Evolutionary conservation across 2,888 invertebrate genomes (phyloP).

Genomic region (Carabus problematicus): DNA sequence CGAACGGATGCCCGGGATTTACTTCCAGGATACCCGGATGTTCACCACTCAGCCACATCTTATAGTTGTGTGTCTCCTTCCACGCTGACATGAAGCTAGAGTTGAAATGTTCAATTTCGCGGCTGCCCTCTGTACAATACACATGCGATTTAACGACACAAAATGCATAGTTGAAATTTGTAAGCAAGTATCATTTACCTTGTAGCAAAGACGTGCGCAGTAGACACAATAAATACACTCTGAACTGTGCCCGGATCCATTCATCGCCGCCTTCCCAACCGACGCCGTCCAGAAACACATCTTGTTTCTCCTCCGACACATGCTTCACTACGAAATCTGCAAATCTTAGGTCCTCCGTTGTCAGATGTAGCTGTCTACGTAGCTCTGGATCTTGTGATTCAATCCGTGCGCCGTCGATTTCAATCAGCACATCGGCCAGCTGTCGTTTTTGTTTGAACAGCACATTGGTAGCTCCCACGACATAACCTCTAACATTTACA

Average conservation of each 20-base stretch:
- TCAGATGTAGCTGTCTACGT: constrained; percentile 82
- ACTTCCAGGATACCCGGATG: constrained; percentile 72
- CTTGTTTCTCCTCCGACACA: constrained; percentile 69
- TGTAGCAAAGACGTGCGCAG: constrained; percentile 78
- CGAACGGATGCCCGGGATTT: constrained; percentile 90
- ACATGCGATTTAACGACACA: background rate
- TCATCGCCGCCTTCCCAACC: constrained; percentile 94
- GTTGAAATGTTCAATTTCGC: constrained; percentile 90
- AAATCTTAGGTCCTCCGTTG: constrained; percentile 94
- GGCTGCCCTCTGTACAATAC: constrained; percentile 69
- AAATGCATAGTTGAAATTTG: no score
- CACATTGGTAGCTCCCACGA: constrained; percentile 98
- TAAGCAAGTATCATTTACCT: constrained; percentile 59
- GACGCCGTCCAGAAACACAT: constrained; percentile 75
- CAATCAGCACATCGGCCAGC: constrained; percentile 90
- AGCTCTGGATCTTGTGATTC: constrained; percentile 82
- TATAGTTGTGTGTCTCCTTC: constrained; percentile 88
- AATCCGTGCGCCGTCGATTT: constrained; percentile 85
- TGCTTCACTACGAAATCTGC: constrained; percentile 90
- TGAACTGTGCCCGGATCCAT: constrained; percentile 96
- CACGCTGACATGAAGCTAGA: constrained; percentile 82
- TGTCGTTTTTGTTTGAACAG: constrained; percentile 95
- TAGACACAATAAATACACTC: constrained; percentile 82
- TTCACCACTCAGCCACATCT: constrained; percentile 78
- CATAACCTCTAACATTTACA: constrained; percentile 80